A percentile compares a stretch with the other conserved stretches of the same genome.
phyloP scores from a whole-genome alignment of 1,140 invertebrate species.

The Samia ricini region DNA sequence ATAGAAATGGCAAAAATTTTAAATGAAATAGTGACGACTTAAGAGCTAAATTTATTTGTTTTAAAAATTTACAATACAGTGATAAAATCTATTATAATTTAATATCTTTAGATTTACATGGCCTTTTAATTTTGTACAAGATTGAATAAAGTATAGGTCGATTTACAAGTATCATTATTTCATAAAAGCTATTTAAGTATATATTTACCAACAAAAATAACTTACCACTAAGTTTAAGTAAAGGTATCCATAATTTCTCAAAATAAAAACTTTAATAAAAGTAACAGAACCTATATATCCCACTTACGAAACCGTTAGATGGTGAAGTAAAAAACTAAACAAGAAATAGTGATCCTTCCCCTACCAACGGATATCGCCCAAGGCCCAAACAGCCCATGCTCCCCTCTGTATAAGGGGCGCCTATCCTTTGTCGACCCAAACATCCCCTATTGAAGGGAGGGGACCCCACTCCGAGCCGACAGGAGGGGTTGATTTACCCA shows the following conservation, averaged over 20 bases:
- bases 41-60: too few relatives aligned
- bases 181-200: too few relatives aligned
- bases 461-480: constrained; percentile 62
- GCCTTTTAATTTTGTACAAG: too few relatives aligned
- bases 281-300: constrained; percentile 16
- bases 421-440: constrained; percentile 71
- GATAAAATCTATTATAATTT: too few relatives aligned
- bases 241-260: not conserved
- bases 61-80: too few relatives aligned
- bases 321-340: constrained; percentile 47
- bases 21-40: too few relatives aligned
- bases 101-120: too few relatives aligned
- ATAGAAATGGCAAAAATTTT: too few relatives aligned
- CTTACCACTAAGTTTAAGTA: not conserved
- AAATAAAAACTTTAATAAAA: not conserved
- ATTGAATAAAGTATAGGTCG: too few relatives aligned
- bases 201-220: not conserved
- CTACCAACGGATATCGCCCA: constrained; percentile 57
- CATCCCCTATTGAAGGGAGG: constrained; percentile 65
- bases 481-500: constrained; percentile 55
- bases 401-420: constrained; percentile 69
- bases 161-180: too few relatives aligned
- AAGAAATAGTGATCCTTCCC: constrained; percentile 65
- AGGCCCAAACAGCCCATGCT: constrained; percentile 54
- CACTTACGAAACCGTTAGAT: constrained; percentile 40